Evolutionary conservation across 2,888 invertebrate genomes (phyloP).

Genomic region (Sminthurinus aureus): DNA sequence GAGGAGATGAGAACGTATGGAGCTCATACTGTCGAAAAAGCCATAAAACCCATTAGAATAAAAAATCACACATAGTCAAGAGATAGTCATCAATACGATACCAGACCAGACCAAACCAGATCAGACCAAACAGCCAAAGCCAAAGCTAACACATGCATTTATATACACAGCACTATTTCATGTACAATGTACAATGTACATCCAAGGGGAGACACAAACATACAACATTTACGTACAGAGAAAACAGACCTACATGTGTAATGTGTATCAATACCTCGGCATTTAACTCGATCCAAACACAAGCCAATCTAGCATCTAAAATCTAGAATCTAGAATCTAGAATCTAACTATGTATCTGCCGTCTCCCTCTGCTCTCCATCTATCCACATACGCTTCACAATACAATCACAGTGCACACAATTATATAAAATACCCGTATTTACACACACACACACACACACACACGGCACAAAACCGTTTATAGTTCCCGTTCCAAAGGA

Average conservation of each 20-base stretch:
- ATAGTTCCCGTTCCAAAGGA: background rate
- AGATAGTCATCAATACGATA: conserved; percentile 40
- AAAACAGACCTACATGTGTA: background rate
- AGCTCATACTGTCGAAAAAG: conserved; percentile 32
- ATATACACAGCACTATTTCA: too few species aligned
- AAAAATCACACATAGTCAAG: conserved; percentile 39
- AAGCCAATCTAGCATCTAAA: too few species aligned
- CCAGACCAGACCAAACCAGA: background rate
- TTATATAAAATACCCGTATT: background rate
- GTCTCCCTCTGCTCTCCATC: background rate
- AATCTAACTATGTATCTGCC: background rate
- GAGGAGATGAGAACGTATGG: conserved; percentile 16
- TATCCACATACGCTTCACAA: background rate
- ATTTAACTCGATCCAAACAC: too few species aligned
- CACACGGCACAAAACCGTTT: background rate
- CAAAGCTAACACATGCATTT: too few species aligned
- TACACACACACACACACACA: conserved; percentile 5
- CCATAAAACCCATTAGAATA: conserved; percentile 45
- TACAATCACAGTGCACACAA: background rate
- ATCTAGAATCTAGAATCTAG: too few species aligned
- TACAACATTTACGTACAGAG: background rate
- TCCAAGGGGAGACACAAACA: too few species aligned
- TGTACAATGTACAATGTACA: too few species aligned
- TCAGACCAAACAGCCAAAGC: too few species aligned
- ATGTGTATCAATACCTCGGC: background rate